A percentile compares a stretch with the other conserved stretches of the same genome.
Evolutionary conservation across 64 coral and sea anemone genomes (phyloP).

Genomic region (Stichodactyla mertensii): DNA sequence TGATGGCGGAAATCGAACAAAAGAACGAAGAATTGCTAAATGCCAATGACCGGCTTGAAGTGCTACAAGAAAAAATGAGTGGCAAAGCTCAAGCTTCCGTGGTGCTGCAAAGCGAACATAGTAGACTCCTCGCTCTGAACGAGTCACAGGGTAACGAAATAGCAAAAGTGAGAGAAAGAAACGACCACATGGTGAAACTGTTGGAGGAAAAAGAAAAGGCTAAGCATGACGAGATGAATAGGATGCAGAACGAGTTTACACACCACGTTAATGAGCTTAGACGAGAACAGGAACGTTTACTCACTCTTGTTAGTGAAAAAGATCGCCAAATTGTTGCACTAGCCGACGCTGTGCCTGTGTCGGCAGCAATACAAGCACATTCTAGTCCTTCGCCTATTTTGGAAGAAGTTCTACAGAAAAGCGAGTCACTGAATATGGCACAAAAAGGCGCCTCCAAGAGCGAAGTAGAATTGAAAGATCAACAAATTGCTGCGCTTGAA

Average conservation of each 20-base stretch:
- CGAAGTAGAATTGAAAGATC: neutral
- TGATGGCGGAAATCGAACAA: conserved; percentile 54
- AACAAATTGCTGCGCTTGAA: conserved; percentile 13
- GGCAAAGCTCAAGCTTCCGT: conserved; percentile 81
- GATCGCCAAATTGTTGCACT: conserved; percentile 69
- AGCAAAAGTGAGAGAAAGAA: conserved; percentile 83
- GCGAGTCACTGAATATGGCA: neutral
- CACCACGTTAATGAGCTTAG: conserved; percentile 57
- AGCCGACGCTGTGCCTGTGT: conserved; percentile 15
- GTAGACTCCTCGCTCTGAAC: conserved; percentile 76
- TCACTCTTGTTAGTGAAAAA: conserved; percentile 69
- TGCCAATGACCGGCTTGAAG: conserved; percentile 70
- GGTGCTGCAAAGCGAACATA: conserved; percentile 67
- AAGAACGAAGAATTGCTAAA: conserved; percentile 73
- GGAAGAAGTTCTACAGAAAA: neutral
- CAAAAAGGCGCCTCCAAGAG: neutral
- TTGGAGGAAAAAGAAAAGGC: conserved; percentile 57
- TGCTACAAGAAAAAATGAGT: conserved; percentile 75
- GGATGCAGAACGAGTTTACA: conserved; percentile 58
- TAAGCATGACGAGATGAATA: conserved; percentile 44
- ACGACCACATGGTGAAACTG: conserved; percentile 54
- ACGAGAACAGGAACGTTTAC: conserved; percentile 73
- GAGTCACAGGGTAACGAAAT: conserved; percentile 91
- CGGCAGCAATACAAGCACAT: neutral
- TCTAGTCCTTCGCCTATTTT: neutral